Evolutionary conservation across 2,797 vertebrate species (phyloP).

Genomic region (Octomys mimax): DNA sequence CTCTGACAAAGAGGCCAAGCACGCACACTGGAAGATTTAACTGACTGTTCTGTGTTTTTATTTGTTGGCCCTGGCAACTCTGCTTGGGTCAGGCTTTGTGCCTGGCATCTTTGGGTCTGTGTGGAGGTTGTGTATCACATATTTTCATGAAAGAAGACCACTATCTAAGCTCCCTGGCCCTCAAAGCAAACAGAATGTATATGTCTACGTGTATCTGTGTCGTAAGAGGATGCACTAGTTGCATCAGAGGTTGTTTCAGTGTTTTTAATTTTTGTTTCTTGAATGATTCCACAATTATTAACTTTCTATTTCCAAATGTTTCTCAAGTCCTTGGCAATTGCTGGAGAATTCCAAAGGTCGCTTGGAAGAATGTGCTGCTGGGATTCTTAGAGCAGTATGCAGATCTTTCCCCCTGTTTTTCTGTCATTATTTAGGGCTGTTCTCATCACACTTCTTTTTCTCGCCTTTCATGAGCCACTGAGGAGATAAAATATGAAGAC

Average conservation of each 20-base stretch:
- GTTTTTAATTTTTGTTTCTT: constrained; percentile 56
- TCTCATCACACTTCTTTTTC: constrained; percentile 31
- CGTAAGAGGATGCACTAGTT: constrained; percentile 4
- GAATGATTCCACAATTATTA: constrained; percentile 46
- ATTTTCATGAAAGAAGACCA: background rate
- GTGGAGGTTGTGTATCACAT: background rate
- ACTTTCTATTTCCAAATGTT: constrained; percentile 68
- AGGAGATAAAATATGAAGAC: constrained; percentile 63
- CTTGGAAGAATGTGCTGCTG: constrained; percentile 60
- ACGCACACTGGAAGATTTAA: background rate
- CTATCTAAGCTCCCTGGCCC: no score
- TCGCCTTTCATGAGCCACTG: constrained; percentile 32
- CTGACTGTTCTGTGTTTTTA: background rate
- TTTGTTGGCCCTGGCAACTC: background rate
- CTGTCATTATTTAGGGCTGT: constrained; percentile 35
- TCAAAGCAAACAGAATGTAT: background rate
- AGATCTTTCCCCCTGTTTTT: background rate
- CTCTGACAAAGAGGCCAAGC: no score
- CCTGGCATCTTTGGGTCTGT: background rate
- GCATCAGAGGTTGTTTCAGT: constrained; percentile 35
- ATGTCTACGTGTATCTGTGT: background rate
- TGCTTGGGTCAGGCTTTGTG: background rate
- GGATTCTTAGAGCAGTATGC: constrained; percentile 37
- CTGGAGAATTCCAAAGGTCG: constrained; percentile 59
- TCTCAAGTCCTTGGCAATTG: constrained; percentile 47